A percentile compares a stretch with the other conserved stretches of the same genome.
These are phyloP conservation scores for Lasioglossum leucozonium DNA, from an alignment of 2,888 invertebrate species.

Conservation along the genomic window DNA sequence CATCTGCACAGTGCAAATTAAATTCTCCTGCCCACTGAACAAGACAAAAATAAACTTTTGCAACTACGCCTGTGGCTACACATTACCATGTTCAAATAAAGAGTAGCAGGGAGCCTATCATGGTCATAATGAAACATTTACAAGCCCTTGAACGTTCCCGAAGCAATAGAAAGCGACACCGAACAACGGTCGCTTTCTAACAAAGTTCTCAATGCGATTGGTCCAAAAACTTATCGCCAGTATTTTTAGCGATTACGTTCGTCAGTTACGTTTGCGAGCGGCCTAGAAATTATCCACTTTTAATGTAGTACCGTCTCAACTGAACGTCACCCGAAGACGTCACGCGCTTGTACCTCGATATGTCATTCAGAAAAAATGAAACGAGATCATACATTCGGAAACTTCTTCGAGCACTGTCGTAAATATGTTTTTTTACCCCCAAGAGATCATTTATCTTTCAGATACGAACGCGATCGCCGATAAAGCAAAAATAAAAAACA, in stretches of 20 bases:
- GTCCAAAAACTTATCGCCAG: not conserved
- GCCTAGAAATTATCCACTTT: slow-evolving; percentile 8
- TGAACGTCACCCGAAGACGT: not conserved
- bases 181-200: not conserved
- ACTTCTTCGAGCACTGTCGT: not conserved
- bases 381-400: not conserved
- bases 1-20: not conserved
- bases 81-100: not conserved
- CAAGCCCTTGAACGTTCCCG: not conserved
- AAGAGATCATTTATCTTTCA: not conserved
- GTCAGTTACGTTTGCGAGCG: not conserved
- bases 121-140: not conserved
- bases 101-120: not conserved
- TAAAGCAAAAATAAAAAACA: not conserved
- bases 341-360: not conserved
- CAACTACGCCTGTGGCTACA: not conserved
- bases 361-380: not conserved
- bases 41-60: not conserved
- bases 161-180: not conserved
- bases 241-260: not conserved
- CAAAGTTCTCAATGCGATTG: not conserved
- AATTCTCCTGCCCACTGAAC: not conserved
- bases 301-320: not conserved
- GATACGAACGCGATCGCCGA: not conserved
- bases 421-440: not conserved